Conservation (phyloP, 2,113 vertebrate species). For the Atrichornis clamosus region DNA sequence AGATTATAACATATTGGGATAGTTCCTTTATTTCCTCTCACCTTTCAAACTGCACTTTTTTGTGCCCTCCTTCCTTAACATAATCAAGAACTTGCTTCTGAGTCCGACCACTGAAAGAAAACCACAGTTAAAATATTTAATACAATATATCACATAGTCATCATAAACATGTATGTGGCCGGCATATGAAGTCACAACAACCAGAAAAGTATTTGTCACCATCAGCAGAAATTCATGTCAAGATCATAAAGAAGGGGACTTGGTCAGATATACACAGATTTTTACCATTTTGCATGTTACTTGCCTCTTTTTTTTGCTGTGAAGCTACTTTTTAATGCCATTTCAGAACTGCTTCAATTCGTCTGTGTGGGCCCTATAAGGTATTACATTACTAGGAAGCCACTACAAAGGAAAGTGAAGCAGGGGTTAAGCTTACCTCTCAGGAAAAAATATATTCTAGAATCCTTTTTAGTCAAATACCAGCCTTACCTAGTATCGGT, state of each 20-base stretch:
- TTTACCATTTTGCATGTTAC: neutral
- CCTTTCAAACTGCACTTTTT: constrained; percentile 97
- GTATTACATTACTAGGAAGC: neutral
- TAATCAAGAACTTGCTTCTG: constrained; percentile 99
- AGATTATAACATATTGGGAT: neutral
- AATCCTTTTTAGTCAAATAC: neutral
- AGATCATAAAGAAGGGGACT: neutral
- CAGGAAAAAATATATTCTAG: neutral
- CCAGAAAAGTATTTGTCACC: neutral
- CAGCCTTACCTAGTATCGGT: neutral
- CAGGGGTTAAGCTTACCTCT: neutral
- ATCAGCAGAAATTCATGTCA: neutral
- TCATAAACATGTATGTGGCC: neutral
- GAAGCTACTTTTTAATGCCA: neutral
- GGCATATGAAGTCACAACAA: neutral
- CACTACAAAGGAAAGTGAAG: neutral
- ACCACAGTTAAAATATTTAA: neutral
- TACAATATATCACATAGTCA: neutral
- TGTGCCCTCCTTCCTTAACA: constrained; percentile 93
- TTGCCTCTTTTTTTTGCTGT: neutral
- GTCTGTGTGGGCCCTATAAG: neutral
- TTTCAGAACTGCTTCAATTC: neutral
- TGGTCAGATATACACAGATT: neutral
- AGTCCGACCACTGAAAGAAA: constrained; percentile 87
- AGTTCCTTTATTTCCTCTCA: constrained; percentile 57